Base-by-base conservation (phyloP, 2,113 vertebrate species). In the Pollachius pollachius region DNA sequence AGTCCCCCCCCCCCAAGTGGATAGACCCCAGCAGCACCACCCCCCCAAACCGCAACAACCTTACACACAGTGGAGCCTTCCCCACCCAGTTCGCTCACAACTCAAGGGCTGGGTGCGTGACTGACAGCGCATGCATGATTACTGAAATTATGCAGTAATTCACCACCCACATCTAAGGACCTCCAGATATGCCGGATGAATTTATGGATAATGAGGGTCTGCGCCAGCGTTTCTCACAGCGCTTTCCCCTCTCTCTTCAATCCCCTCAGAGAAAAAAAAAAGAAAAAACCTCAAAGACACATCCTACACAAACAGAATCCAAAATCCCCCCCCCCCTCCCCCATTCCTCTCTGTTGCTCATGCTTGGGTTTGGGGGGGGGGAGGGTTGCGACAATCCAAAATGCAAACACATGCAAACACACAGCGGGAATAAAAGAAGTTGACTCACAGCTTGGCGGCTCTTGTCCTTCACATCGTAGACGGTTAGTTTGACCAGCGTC, bases 381-480 rank as follows among this genome's bases (percentile, higher is more conserved):
- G 21, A 2, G 1, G 21, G 21, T 41, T 41, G 5, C 3, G 37
- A 41, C 19, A 37, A 18, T 61, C 70, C 11, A 73, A 68, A 41
- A 75, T 75, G 48, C 15, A 66, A 65, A 67, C 52, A 34, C 21
- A 75, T 75, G 48, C 15, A 66, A 65, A 67, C 52, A 34, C 21
- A 59, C n/a, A 59, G 0, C 56, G 15, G 58, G n/a, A 61, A 67
- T 56, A 5, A 71, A 60, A 0, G 66, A 8, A 62, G 74, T 87
- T 76, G 80, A 95, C 96, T 96, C 87, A 99, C 97, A 0, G 92
- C 94, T 84, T 97, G 94, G 68, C 94, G 94, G 84, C 88, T 90
- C 87, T 94, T 97, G 79, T 97, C 95, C 90, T 95, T 99, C 90
- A 96, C 95, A 93, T 98, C 97, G 69, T 97, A 99, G 85, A 99